These are phyloP conservation scores for Deilephila porcellus DNA, from an alignment of 2,888 invertebrate genomes.

Conservation along the genomic window DNA sequence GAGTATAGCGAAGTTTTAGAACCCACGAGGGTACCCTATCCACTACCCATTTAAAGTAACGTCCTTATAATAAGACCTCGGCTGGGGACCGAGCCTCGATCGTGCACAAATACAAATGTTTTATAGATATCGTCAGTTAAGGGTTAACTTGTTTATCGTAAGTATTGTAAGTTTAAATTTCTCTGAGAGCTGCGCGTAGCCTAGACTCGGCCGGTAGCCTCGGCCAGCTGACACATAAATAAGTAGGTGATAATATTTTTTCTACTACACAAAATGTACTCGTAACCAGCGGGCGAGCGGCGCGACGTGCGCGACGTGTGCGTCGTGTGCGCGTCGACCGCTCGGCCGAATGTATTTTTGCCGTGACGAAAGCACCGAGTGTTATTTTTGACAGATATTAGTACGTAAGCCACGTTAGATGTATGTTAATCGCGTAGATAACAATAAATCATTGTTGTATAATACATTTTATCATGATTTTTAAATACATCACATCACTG, in stretches of 20 bases:
- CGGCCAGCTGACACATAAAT: constrained; percentile 11
- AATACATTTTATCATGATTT: constrained; percentile 1
- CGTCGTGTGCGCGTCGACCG: neutral
- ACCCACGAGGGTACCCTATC: neutral
- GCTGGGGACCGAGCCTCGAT: neutral
- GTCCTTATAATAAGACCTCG: neutral
- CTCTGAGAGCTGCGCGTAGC: constrained; percentile 21
- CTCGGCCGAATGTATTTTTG: constrained; percentile 6
- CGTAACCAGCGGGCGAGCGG: constrained; percentile 35
- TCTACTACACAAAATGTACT: constrained; percentile 46
- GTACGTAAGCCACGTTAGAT: constrained; percentile 12
- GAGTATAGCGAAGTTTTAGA: neutral
- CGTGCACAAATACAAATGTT: neutral
- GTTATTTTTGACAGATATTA: constrained; percentile 29
- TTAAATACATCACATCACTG: constrained; percentile 11
- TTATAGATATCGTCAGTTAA: constrained; percentile 4
- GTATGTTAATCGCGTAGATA: constrained; percentile 18
- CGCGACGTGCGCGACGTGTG: no score
- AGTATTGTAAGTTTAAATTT: constrained; percentile 11
- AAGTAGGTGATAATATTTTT: constrained; percentile 49
- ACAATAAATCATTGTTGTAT: constrained; percentile 20
- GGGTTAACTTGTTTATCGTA: constrained; percentile 19
- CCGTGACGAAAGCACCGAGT: constrained; percentile 25
- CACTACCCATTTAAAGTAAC: neutral
- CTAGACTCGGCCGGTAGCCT: neutral